Evolutionary conservation across 92 coral and sea anemone genomes (phyloP), one percentile per base, ranked within the genome.

Genomic region (Isaurus tuberculatus): DNA sequence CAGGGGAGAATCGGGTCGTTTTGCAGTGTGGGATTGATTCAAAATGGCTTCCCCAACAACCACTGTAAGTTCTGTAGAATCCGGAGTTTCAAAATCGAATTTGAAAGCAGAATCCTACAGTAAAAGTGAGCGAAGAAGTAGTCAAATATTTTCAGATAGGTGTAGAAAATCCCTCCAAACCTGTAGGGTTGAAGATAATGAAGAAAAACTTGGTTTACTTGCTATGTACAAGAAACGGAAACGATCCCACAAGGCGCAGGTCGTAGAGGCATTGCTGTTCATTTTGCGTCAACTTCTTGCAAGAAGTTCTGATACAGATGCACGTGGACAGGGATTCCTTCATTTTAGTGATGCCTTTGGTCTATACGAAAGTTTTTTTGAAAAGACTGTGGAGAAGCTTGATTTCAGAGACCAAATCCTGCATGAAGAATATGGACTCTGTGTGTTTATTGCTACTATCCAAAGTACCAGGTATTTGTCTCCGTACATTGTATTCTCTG

Each of bases 131-230:
- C 63, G 44, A 32, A 16, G 58, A 31, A 57, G 7, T 14, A 11
- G 8, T n/a, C 29, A 80, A 30, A 30, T 61, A 61, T 61, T 61
- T 61, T 61, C 68, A 61, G 68, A 61, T n/a, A 0, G 14, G 5
- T 4, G 8, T 22, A 13, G 68, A 51, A 85, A 80, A 85, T 79
- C 83, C 3, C 86, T 89, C 40, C 92, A 89, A 55, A 89, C 84
- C 2, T 89, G 92, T 79, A 51, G 9, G 16, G 89, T 72, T 31
- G 8, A 61, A 2, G 83, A 89, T 8, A 89, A 89, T 48, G 92
- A 89, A 85, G 92, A 85, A 61, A 85, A 85, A 63, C 86, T 89
- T 17, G 89, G 92, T 5, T 89, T 89, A 48, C 26, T 89, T 4
- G 8, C n/a, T 7, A 8, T 53, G 40, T 89, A 84, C 83, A 55